Evolutionary conservation across 2,888 invertebrate genomes (phyloP).

Genomic region (Sesamia inferens): DNA sequence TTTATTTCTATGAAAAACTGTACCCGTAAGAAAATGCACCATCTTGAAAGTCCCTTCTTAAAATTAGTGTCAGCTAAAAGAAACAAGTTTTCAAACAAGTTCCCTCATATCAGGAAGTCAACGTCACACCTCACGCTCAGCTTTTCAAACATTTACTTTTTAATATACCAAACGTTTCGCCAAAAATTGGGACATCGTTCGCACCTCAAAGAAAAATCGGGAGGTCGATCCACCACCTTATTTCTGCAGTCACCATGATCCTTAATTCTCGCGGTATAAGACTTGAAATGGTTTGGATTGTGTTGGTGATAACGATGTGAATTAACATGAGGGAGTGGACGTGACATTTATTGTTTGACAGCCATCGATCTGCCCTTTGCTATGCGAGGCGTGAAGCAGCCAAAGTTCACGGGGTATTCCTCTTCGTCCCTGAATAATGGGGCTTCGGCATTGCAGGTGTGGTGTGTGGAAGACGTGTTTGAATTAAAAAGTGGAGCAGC

Average conservation of each 20-base stretch:
- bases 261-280: conserved; percentile 59
- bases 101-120: conserved; percentile 48
- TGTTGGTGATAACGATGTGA: conserved; percentile 56
- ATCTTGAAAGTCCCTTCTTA: neutral
- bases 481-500: conserved; percentile 62
- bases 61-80: neutral
- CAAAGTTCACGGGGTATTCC: conserved; percentile 79
- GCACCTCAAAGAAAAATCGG: conserved; percentile 88
- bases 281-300: conserved; percentile 57
- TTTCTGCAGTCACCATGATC: conserved; percentile 53
- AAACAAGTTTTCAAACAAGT: conserved; percentile 10
- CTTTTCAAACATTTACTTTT: conserved; percentile 68
- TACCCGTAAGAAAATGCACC: neutral
- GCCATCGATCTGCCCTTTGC: conserved; percentile 90
- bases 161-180: conserved; percentile 81
- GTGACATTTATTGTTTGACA: conserved; percentile 90
- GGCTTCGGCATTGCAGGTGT: conserved; percentile 65
- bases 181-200: conserved; percentile 86
- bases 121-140: conserved; percentile 63
- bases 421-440: conserved; percentile 63
- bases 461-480: conserved; percentile 61
- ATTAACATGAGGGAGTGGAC: conserved; percentile 88
- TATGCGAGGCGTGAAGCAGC: conserved; percentile 85
- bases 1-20: too few relatives aligned
- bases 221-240: conserved; percentile 66